These are phyloP conservation scores for Carassius carassius DNA, from an alignment of 2,113 vertebrate species.

Conservation along the genomic window DNA sequence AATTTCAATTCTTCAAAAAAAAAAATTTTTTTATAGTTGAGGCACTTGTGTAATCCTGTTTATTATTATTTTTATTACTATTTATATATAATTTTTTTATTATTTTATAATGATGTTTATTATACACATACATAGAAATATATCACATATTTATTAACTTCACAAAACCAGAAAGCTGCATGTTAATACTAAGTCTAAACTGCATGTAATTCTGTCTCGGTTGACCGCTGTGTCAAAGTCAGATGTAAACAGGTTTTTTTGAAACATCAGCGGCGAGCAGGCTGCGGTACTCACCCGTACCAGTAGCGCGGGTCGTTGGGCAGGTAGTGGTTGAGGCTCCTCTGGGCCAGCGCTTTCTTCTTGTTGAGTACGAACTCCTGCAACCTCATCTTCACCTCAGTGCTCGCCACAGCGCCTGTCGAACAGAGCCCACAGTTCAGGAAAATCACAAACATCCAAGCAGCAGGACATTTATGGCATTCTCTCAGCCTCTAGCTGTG, in stretches of 20 bases:
- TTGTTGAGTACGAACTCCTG: constrained; percentile 98
- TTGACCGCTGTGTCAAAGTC: not conserved
- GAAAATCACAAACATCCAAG: not conserved
- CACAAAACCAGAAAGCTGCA: not conserved
- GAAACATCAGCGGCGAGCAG: not conserved
- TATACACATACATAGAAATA: too few species aligned
- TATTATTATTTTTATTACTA: too few species aligned
- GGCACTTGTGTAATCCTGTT: too few species aligned
- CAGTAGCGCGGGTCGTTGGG: constrained; percentile 92
- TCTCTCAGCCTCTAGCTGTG: too few species aligned
- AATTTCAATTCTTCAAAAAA: not conserved
- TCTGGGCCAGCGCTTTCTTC: constrained; percentile 94
- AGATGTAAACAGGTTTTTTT: not conserved
- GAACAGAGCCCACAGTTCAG: constrained; percentile 32
- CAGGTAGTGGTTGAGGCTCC: constrained; percentile 94
- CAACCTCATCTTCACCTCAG: constrained; percentile 96
- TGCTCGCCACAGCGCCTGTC: constrained; percentile 94
- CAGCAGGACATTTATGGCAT: not conserved
- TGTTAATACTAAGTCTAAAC: not conserved
- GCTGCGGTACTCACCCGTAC: constrained; percentile 84
- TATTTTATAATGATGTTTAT: too few species aligned
- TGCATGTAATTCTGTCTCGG: not conserved
- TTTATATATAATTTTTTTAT: too few species aligned
- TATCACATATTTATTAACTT: too few species aligned
- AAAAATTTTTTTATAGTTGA: too few species aligned